Evolutionary conservation across 1,140 invertebrate genomes (phyloP), one percentile per base, ranked within the genome.

Genomic region (Halyomorpha halys): DNA sequence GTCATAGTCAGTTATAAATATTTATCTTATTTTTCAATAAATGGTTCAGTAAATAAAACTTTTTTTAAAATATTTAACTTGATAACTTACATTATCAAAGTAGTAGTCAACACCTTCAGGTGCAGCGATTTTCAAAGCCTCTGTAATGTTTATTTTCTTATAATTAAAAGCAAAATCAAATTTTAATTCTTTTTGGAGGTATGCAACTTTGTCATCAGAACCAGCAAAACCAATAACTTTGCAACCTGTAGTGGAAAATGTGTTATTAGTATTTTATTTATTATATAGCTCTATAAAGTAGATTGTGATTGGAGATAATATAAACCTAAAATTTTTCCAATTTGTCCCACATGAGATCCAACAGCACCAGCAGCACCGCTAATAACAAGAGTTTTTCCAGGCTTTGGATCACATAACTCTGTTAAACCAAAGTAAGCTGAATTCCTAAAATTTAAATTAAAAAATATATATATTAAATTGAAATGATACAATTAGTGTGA

Each of bases 101-200:
- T 79, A 81, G 67, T 75, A 76, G 63, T 81, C 77, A 21, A 81
- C 74, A n/a, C 79, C 80, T n/a, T 79, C 68, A 6, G 80, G 79
- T 21, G 78, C 80, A 27, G 71, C 72, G 65, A 77, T 68, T 44
- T 74, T 74, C n/a, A 89, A 74, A 45, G 75, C 77, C 44, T 74
- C 61, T 6, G 70, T 71, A 34, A 86, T 60, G 65, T 83, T 71
- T 15, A 74, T 74, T 0, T 73, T 82, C 74, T 88, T 89, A 71
- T 89, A 89, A 74, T 89, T 89, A 62, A 82, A 83, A 2, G 79
- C 84, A 66, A 74, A 69, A 72, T 89, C 83, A 71, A 88, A 86
- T n/a, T 81, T 80, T 1, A 87, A 69, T 47, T 85, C 78, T 6
- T 83, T 70, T 25, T 77, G 78, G 2, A 89, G 70, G 83, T 83